phyloP scores from a whole-genome alignment of 2,113 vertebrate genomes.

The Sorex araneus region DNA sequence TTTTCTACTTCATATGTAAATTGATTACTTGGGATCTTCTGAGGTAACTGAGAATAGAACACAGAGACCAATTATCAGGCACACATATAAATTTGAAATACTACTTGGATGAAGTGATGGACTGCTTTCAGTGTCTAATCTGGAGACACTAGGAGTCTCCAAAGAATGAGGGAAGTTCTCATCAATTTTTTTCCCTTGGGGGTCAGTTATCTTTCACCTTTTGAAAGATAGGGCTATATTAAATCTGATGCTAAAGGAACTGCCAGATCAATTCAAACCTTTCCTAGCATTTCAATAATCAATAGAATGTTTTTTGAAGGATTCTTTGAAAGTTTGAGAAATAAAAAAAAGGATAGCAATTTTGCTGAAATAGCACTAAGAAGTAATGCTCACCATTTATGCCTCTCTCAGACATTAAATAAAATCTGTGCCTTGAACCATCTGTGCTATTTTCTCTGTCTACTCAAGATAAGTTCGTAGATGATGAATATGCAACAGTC shows the following conservation, averaged over 20 bases:
- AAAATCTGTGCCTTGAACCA: slow-evolving; percentile 22
- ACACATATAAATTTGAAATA: neutral
- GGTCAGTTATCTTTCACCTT: neutral
- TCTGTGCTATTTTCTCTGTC: slow-evolving; percentile 7
- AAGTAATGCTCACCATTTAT: neutral
- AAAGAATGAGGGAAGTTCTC: neutral
- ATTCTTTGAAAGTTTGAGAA: neutral
- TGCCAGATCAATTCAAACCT: slow-evolving; percentile 2
- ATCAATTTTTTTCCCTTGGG: slow-evolving; percentile 7
- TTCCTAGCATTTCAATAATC: slow-evolving; percentile 9
- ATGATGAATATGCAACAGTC: neutral
- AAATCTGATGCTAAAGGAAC: neutral
- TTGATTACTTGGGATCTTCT: neutral
- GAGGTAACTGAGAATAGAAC: neutral
- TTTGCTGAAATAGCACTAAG: neutral
- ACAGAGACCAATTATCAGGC: neutral
- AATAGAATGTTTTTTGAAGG: neutral
- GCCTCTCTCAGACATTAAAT: neutral
- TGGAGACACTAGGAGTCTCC: neutral
- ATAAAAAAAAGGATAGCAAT: neutral
- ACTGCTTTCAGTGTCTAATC: neutral
- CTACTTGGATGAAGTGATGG: neutral
- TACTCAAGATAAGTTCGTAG: neutral
- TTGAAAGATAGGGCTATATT: neutral
- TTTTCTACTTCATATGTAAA: slow-evolving; percentile 11